These are phyloP conservation scores for Phorcus lineatus DNA, from an alignment of 2,888 invertebrate genomes.

Conservation along the genomic window DNA sequence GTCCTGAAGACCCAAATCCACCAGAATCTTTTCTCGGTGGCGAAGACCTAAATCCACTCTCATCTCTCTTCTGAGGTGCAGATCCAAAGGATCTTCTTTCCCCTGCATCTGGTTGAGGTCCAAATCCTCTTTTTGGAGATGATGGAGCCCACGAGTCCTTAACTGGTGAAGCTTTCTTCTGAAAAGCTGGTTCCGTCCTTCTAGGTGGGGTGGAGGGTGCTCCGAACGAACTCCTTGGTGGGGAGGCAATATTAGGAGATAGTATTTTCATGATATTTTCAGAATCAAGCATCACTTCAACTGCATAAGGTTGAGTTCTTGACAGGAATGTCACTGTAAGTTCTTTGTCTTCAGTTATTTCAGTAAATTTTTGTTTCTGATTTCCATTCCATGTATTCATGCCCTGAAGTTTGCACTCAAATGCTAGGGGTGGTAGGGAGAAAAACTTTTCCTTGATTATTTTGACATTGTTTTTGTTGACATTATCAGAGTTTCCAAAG, in stretches of 20 bases:
- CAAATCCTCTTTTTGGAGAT: neutral
- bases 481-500: slow-evolving; percentile 77
- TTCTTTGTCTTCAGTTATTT: slow-evolving; percentile 21
- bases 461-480: slow-evolving; percentile 12
- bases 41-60: too few relatives aligned
- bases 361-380: slow-evolving; percentile 16
- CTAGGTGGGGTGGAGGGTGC: neutral
- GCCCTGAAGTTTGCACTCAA: slow-evolving; percentile 22
- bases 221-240: neutral
- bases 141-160: neutral
- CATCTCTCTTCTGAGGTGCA: neutral
- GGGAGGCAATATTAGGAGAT: neutral
- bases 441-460: slow-evolving; percentile 25
- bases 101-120: neutral
- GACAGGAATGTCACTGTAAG: slow-evolving; percentile 14
- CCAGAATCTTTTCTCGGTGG: too few relatives aligned
- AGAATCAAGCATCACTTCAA: slow-evolving; percentile 29
- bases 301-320: slow-evolving; percentile 33
- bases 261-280: neutral
- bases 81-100: neutral
- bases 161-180: neutral
- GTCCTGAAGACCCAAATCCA: too few relatives aligned
- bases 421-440: slow-evolving; percentile 14
- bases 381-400: neutral
- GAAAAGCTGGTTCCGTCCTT: neutral